Percentiles rank a stretch among this genome's conserved stretches.
Evolutionary conservation across 2,888 invertebrate genomes (phyloP).

Genomic region (Eristalis tenax): DNA sequence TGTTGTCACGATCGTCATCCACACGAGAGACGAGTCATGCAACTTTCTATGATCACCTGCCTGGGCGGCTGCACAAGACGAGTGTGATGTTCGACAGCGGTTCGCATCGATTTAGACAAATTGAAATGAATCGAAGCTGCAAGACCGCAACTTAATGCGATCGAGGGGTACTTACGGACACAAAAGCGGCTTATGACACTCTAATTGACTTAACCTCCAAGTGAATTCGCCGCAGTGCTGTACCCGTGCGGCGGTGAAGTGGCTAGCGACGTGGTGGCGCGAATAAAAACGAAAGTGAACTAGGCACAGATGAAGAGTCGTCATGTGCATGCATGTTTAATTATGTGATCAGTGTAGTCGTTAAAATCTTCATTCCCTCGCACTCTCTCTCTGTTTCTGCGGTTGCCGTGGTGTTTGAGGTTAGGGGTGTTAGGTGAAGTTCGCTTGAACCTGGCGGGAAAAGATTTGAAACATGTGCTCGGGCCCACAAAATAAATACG

Average conservation of each 20-base stretch:
- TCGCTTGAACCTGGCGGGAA: not conserved
- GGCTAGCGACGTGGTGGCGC: not conserved
- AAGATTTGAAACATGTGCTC: not conserved
- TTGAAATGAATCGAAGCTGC: not conserved
- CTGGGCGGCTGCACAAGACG: not conserved
- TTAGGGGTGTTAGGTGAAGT: not conserved
- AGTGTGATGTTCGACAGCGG: not conserved
- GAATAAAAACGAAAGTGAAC: conserved; percentile 39
- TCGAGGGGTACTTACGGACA: conserved; percentile 1
- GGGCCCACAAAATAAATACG: not conserved
- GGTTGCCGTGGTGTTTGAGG: not conserved
- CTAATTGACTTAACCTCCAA: conserved; percentile 6
- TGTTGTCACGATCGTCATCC: not conserved
- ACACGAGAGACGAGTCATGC: conserved; percentile 24
- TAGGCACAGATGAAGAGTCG: conserved; percentile 25
- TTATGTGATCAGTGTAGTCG: conserved; percentile 8
- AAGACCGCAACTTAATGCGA: not conserved
- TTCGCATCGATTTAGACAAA: not conserved
- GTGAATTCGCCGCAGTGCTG: not conserved
- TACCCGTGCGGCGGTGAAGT: not conserved
- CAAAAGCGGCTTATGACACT: not conserved
- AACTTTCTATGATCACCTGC: conserved; percentile 36
- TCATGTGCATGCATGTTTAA: conserved; percentile 40
- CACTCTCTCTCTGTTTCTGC: not conserved
- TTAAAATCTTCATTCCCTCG: not conserved